phyloP scores from a whole-genome alignment of 1,140 invertebrate genomes.

The Oryctes rhinoceros region DNA sequence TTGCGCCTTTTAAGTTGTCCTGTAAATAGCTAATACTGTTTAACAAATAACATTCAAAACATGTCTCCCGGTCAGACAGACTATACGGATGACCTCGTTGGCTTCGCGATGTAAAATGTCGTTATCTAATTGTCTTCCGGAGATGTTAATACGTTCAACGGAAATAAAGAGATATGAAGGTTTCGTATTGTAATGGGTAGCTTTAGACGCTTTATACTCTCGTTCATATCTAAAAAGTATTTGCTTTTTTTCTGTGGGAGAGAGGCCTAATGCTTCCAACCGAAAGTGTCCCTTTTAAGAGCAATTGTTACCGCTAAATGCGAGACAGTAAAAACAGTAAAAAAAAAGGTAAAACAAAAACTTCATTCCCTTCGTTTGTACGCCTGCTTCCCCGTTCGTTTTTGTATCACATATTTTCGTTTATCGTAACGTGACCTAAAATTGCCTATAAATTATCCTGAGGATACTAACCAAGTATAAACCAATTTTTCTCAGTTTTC shows the following conservation, averaged over 20 bases:
- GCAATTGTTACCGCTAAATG: slow-evolving; percentile 37
- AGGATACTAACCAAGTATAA: slow-evolving; percentile 48
- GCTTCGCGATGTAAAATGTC: no score
- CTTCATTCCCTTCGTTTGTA: slow-evolving; percentile 2
- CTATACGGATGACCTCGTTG: no score
- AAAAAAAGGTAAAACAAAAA: slow-evolving; percentile 37
- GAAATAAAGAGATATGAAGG: not conserved
- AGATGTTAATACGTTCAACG: no score
- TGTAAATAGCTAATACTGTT: no score
- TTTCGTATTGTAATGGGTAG: not conserved
- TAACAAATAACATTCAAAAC: no score
- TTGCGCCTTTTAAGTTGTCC: no score
- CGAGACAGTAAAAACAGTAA: slow-evolving; percentile 36
- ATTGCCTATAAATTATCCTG: slow-evolving; percentile 53
- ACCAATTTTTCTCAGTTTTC: slow-evolving; percentile 56
- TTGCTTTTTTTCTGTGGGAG: not conserved
- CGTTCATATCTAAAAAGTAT: slow-evolving; percentile 5
- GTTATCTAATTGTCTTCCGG: no score
- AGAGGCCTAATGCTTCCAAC: slow-evolving; percentile 6
- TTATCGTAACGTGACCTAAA: slow-evolving; percentile 44
- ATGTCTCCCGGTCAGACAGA: no score
- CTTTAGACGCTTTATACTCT: not conserved
- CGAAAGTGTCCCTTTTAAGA: slow-evolving; percentile 32
- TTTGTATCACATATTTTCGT: slow-evolving; percentile 43
- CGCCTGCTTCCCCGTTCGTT: not conserved